Base-by-base conservation (phyloP, 2,888 invertebrate genomes). In the Lasioglossum figueresi region DNA sequence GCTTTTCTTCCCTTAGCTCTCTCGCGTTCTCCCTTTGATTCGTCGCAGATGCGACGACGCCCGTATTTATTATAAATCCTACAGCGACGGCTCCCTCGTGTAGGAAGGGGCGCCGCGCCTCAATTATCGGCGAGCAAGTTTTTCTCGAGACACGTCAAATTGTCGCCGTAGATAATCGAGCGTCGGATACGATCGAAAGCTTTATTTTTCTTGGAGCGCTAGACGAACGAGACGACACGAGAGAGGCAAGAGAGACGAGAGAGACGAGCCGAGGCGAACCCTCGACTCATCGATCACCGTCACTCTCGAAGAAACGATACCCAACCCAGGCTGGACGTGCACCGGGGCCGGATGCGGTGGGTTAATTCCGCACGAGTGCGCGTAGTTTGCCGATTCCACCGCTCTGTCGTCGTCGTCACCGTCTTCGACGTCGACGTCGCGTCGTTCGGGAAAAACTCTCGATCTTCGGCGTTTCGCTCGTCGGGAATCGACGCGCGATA, bases 281-380 rank as follows among this genome's bases (percentile, higher is more conserved):
- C 23, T 37, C 63, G 73, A 71, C 88, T 89, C 89, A 89, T 89
- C 89, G 80, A 89, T 89, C 89, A 89, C 85, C 89, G 89, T 89
- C 89, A 74, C 79, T 72, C 75, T 59, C 82, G 83, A 87, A 88
- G 89, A 88, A 89, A 89, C 89, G 84, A 87, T 87, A 85, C 83
- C 83, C 34, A 31, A 66, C 34, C 66, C 66, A 23, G 68, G 45
- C 48, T 45, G 78, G 45, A 80, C 78, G 76, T n/a, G 82, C 80
- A 43, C 12, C 80, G 73, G 31, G 63, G 23, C 31, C 34, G 75
- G 78, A 74, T 40, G 77, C 80, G 77, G 80, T 75, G 83, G 74
- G 84, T 85, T 88, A 85, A 88, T 89, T 89, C 83, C 87, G 88
- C 87, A 79, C 86, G 88, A 83, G 79, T 70, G 84, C 79, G 45